phyloP scores from a whole-genome alignment of 2,888 invertebrate genomes.

The Thelaira solivaga region DNA sequence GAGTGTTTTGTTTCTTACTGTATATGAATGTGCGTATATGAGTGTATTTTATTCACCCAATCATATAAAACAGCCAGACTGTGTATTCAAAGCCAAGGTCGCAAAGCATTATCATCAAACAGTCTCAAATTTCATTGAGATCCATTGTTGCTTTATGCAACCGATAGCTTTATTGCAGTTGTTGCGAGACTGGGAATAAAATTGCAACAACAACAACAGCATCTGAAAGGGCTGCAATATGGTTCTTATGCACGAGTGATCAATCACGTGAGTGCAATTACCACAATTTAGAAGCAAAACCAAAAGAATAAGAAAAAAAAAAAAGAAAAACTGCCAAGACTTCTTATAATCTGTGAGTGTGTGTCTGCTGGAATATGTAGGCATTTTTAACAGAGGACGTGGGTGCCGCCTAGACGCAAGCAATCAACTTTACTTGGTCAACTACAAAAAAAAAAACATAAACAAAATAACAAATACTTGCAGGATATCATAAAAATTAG shows the following conservation, averaged over 20 bases:
- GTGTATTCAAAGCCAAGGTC: slow-evolving; percentile 58
- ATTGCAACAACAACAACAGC: slow-evolving; percentile 8
- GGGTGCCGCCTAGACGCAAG: slow-evolving; percentile 64
- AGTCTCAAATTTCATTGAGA: slow-evolving; percentile 63
- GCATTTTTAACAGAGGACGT: slow-evolving; percentile 59
- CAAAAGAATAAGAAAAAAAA: slow-evolving; percentile 17
- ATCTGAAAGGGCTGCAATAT: slow-evolving; percentile 44
- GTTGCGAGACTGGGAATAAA: slow-evolving; percentile 38
- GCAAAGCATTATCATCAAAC: slow-evolving; percentile 56
- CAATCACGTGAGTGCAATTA: slow-evolving; percentile 68
- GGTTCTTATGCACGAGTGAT: slow-evolving; percentile 63
- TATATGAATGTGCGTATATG: too few species aligned
- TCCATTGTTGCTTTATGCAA: slow-evolving; percentile 56
- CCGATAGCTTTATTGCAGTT: slow-evolving; percentile 46
- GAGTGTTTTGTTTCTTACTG: too few species aligned
- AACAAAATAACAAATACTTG: slow-evolving; percentile 6
- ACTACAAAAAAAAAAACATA: slow-evolving; percentile 27
- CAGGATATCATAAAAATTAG: slow-evolving; percentile 51
- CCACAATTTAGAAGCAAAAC: slow-evolving; percentile 64
- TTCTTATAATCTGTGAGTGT: slow-evolving; percentile 21
- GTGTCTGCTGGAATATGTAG: slow-evolving; percentile 13
- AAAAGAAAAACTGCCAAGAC: slow-evolving; percentile 13
- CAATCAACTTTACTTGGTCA: slow-evolving; percentile 54
- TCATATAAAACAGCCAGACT: neutral
- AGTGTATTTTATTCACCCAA: slow-evolving; percentile 19